Percentiles rank a stretch among this genome's conserved stretches.
Conservation (phyloP, 2,797 vertebrate species). For the Anguilla megastoma region DNA sequence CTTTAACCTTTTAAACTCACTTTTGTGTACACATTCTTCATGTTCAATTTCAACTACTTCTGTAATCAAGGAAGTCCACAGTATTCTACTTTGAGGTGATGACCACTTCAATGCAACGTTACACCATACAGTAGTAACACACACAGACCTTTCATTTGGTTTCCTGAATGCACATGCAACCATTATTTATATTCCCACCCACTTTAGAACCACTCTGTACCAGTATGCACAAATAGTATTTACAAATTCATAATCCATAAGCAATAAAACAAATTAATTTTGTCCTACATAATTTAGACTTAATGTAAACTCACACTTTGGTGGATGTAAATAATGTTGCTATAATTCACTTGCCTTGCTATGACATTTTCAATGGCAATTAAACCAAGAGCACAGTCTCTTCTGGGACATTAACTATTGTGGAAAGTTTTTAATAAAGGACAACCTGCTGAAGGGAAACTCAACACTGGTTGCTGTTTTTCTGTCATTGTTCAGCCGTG, state of each 20-base stretch:
- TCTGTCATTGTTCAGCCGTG: neutral
- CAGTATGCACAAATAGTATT: neutral
- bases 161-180: neutral
- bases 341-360: neutral
- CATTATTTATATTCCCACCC: neutral
- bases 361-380: neutral
- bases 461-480: neutral
- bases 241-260: neutral
- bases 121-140: too few species aligned
- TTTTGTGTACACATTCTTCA: neutral
- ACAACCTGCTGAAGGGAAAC: neutral
- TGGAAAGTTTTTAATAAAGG: neutral
- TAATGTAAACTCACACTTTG: neutral
- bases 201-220: neutral
- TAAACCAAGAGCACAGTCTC: neutral
- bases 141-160: too few species aligned
- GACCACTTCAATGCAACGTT: neutral
- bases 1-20: slow-evolving; percentile 5
- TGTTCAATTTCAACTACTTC: neutral
- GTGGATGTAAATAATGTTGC: neutral
- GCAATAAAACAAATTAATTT: too few species aligned
- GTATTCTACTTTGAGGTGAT: neutral
- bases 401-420: neutral
- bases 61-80: neutral
- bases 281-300: neutral